Evolutionary conservation across 92 coral and sea anemone species (phyloP).

Genomic region (Parazoanthus darwini): DNA sequence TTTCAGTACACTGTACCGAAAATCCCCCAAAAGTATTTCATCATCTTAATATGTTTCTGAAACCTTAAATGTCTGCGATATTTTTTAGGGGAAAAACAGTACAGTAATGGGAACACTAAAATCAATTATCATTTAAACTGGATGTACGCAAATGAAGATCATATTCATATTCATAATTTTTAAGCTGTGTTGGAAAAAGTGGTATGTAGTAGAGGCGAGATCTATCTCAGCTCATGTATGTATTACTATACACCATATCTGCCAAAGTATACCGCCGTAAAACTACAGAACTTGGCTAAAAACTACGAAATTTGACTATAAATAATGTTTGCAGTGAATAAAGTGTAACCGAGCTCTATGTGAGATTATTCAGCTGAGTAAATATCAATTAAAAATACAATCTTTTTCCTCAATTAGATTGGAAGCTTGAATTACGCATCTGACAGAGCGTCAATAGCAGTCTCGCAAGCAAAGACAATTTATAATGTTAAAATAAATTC

Average conservation of each 20-base stretch:
- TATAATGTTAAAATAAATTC: neutral
- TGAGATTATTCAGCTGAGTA: neutral
- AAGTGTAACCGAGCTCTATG: neutral
- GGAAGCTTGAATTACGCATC: neutral
- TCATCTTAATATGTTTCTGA: too few relatives aligned
- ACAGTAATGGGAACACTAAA: too few relatives aligned
- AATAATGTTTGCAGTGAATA: neutral
- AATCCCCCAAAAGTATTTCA: too few relatives aligned
- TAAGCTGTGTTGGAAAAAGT: too few relatives aligned
- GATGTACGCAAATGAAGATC: too few relatives aligned
- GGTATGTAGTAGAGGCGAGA: too few relatives aligned
- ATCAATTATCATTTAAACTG: too few relatives aligned
- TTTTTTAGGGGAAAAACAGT: too few relatives aligned
- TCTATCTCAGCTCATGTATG: too few relatives aligned
- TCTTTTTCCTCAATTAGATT: neutral
- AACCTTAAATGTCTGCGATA: too few relatives aligned
- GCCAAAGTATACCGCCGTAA: neutral
- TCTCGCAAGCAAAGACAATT: neutral
- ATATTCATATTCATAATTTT: too few relatives aligned
- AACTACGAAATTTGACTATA: neutral
- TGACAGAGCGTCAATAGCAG: neutral
- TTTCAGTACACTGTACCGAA: too few relatives aligned
- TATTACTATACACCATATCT: neutral
- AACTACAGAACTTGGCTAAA: neutral
- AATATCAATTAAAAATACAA: neutral